phyloP scores from a whole-genome alignment of 2,797 vertebrate genomes.

The Pterois miles region DNA sequence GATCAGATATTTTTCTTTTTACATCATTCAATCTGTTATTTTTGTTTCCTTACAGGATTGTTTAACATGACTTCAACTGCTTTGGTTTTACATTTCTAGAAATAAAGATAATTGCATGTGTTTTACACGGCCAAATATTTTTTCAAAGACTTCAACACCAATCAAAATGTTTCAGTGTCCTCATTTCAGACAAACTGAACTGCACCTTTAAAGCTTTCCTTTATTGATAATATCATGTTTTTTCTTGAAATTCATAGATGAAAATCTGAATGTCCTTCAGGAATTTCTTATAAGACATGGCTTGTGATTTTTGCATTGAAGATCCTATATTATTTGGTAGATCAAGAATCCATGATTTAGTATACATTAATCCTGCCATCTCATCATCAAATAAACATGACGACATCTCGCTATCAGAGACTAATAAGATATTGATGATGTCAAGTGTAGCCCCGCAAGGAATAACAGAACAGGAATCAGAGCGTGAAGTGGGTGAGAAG shows the following conservation, averaged over 20 bases:
- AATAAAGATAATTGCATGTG: not conserved
- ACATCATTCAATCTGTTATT: not conserved
- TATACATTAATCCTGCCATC: conserved; percentile 22
- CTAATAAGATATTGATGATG: conserved; percentile 33
- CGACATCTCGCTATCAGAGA: conserved; percentile 23
- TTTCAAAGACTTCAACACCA: not conserved
- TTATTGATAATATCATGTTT: conserved; percentile 8
- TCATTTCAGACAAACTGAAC: not conserved
- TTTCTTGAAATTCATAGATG: conserved; percentile 14
- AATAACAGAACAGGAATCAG: conserved; percentile 17
- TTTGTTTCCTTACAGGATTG: not conserved
- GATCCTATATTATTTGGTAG: not conserved
- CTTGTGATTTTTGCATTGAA: conserved; percentile 20
- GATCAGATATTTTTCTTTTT: not conserved
- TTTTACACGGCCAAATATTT: not conserved
- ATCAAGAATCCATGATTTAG: conserved; percentile 17
- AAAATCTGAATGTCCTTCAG: not conserved
- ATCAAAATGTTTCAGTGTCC: conserved; percentile 4
- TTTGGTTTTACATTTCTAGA: not conserved
- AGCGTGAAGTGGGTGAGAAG: conserved; percentile 11
- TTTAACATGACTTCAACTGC: not conserved
- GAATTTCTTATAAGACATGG: conserved; percentile 5
- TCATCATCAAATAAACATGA: conserved; percentile 48
- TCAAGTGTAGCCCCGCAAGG: not conserved
- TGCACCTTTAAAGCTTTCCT: not conserved